Conservation (phyloP, 2,113 vertebrate species). For the Noturus placidus region DNA sequence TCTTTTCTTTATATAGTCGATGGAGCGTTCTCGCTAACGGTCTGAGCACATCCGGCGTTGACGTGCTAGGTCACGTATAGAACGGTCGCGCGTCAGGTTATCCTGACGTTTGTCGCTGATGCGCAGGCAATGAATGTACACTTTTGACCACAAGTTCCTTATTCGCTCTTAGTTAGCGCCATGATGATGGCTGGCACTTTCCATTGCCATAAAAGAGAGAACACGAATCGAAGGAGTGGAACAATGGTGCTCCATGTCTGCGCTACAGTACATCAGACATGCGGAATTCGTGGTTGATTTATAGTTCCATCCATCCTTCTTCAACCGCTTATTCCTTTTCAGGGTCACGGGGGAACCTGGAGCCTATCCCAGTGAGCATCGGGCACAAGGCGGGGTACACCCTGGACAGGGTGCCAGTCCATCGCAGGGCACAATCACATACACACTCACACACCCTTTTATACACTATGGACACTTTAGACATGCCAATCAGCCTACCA, state of each 20-base stretch:
- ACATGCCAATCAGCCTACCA: too few species aligned
- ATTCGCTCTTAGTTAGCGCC: neutral
- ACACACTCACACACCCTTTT: too few species aligned
- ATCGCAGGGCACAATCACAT: too few species aligned
- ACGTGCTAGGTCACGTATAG: neutral
- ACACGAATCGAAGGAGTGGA: neutral
- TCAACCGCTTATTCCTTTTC: too few species aligned
- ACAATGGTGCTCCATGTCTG: neutral
- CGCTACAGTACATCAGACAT: neutral
- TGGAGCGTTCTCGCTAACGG: neutral
- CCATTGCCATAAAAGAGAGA: too few species aligned
- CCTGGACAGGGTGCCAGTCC: too few species aligned
- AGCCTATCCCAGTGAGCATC: too few species aligned
- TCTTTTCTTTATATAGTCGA: neutral
- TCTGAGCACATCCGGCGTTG: neutral
- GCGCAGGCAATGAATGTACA: neutral
- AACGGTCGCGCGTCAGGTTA: neutral
- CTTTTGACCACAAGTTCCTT: too few species aligned
- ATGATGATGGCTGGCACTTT: neutral
- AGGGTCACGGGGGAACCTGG: too few species aligned
- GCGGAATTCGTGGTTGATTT: neutral
- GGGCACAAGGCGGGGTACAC: too few species aligned
- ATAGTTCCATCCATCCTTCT: too few species aligned
- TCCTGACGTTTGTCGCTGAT: neutral
- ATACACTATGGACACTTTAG: too few species aligned